Conservation (phyloP, 2,888 invertebrate species). For the Andrena marginata region DNA sequence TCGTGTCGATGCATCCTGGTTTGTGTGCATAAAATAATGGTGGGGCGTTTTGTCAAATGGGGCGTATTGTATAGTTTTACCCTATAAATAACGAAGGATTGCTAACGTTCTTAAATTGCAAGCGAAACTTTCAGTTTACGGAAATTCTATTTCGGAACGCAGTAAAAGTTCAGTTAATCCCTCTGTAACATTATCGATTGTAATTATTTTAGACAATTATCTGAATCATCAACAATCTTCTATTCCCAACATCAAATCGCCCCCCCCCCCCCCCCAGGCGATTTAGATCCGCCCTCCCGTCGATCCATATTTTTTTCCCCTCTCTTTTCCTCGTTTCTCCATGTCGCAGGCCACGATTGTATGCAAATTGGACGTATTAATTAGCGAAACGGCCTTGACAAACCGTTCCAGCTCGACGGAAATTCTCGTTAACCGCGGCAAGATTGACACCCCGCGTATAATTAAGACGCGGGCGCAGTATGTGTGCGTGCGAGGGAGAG, state of each 20-base stretch:
- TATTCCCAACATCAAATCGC: constrained; percentile 27
- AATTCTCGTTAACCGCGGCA: constrained; percentile 65
- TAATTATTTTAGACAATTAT: background rate
- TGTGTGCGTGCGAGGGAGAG: constrained; percentile 33
- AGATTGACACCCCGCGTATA: constrained; percentile 70
- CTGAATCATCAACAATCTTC: constrained; percentile 8
- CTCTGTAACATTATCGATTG: too few species aligned
- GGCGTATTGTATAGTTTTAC: too few species aligned
- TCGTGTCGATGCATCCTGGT: too few species aligned
- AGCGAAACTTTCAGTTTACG: too few species aligned
- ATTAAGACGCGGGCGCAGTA: constrained; percentile 60
- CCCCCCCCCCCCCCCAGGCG: constrained; percentile 18
- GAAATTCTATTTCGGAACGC: too few species aligned
- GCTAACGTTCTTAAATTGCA: too few species aligned
- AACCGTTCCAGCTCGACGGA: constrained; percentile 36
- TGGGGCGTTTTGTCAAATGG: too few species aligned
- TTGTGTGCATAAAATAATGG: too few species aligned
- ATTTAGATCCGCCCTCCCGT: constrained; percentile 10
- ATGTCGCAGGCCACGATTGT: constrained; percentile 32
- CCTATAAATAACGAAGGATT: too few species aligned
- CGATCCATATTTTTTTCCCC: background rate
- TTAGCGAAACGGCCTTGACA: constrained; percentile 52
- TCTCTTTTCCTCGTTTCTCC: background rate
- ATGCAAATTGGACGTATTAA: constrained; percentile 58
- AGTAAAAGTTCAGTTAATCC: too few species aligned